Evolutionary conservation across 2,888 invertebrate species (phyloP), one percentile per base, ranked within the genome.

Genomic region (Eilema griseolum): DNA sequence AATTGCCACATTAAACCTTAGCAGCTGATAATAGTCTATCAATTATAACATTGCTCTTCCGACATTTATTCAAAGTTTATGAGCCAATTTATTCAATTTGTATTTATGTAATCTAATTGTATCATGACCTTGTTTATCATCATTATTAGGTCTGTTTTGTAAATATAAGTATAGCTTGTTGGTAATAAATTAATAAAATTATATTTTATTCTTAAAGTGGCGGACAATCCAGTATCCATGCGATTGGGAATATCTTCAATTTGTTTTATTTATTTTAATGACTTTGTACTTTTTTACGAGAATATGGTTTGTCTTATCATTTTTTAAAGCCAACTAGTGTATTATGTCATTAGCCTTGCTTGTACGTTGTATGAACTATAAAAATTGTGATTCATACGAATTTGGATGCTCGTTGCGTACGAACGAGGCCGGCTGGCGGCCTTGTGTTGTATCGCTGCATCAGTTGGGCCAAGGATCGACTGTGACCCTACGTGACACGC

Each of bases 371-470:
- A 82, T 86, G 86, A 85, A 83, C 85, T 81, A 82, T 82, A 82
- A 83, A 84, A 82, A 84, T 74, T 82, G 85, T 91, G 91, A 91
- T 86, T 88, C 89, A 90, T 83, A 82, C 84, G 75, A 87, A 89
- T 93, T 93, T 89, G 92, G 93, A 93, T 93, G 92, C 93, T 83
- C 72, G 80, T 75, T 82, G 92, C 92, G 92, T 91, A 80, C 87
- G 85, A 84, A 86, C 92, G 91, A 93, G 93, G 94, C 87, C 89
- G 86, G 84, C 72, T 77, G 78, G 74, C 85, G 90, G 88, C 94
- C 94, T 94, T 91, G 92, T 84, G 84, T 77, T 78, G 86, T 88
- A 88, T 88, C 87, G 83, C 82, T 80, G 84, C 88, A 88, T 87
- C 89, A 88, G 88, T 83, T 86, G 82, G 92, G 92, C 92, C 92